Evolutionary conservation across 2,888 invertebrate species (phyloP).

Genomic region (Sepioteuthis lessoniana): DNA sequence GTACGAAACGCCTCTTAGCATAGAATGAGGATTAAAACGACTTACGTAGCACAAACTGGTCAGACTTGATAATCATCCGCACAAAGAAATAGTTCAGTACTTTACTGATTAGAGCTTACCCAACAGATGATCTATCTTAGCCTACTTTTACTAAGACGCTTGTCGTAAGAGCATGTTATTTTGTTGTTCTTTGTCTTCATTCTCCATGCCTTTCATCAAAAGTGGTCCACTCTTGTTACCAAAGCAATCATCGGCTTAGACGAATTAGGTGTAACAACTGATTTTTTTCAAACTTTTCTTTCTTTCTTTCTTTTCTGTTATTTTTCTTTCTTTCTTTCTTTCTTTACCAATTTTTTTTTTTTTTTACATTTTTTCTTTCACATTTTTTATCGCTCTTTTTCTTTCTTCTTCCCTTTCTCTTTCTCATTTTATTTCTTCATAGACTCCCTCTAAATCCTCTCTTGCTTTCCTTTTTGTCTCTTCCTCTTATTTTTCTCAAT

Average conservation of each 20-base stretch:
- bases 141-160: slow-evolving; percentile 11
- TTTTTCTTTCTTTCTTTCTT: background rate
- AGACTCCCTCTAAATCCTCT: too few species aligned
- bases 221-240: background rate
- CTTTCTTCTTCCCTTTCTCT: background rate
- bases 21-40: background rate
- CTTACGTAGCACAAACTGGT: background rate
- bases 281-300: background rate
- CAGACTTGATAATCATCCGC: slow-evolving; percentile 33
- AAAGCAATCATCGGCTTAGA: slow-evolving; percentile 18
- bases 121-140: slow-evolving; percentile 33
- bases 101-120: background rate
- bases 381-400: too few species aligned
- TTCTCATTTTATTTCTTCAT: too few species aligned
- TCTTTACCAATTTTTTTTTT: background rate
- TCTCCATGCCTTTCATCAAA: background rate
- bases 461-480: too few species aligned
- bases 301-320: background rate
- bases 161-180: background rate
- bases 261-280: background rate
- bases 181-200: background rate
- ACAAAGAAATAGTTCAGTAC: background rate
- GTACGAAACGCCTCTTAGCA: background rate
- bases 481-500: too few species aligned
- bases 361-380: too few species aligned